Base-by-base conservation (phyloP, 2,797 vertebrate species). In the Echeneis naucrates region DNA sequence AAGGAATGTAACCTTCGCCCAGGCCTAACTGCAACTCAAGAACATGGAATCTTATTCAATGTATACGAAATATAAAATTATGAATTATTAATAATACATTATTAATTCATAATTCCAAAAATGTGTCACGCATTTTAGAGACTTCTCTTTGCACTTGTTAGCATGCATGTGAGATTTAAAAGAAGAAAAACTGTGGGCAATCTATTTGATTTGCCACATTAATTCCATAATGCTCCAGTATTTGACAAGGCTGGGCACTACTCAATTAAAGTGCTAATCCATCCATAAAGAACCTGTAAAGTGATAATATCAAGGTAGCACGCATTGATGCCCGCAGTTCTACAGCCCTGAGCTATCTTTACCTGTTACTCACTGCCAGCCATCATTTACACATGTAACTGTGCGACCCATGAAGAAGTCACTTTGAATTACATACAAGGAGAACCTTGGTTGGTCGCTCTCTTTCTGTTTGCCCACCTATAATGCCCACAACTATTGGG, bases 321-420 rank as follows among this genome's bases (percentile, higher is more conserved):
- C 4, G 14, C 35, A 57, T 26, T 52, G 13, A 57, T 37, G 24
- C 33, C 40, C 50, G 17, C 51, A 63, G 27, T 58, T 51, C 21
- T 42, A 27, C 42, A 68, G 62, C 63, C 8, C 6, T 42, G 12
- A 1, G 51, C 42, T 58, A 26, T 59, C 65, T 63, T 54, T 33
- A 70, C 55, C 50, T 55, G 17, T 19, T 66, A 44, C 35, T 42
- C 57, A 45, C 63, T 67, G 19, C 19, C 1, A 35, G 19, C 19
- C 1, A 35, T 27, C 32, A 26, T 24, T 57, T 47, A 16, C 17
- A 58, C 16, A 38, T 13, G 45, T 53, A 14, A 27, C 37, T 23
- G 27, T 19, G 52, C 19, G 23, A 37, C 32, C 23, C 27, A 38
- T 54, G 40, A 35, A 33, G 38, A 38, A 9, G 10, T 47, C 26